Evolutionary conservation across 2,113 vertebrate genomes (phyloP).

Genomic region (Hassar affinis): DNA sequence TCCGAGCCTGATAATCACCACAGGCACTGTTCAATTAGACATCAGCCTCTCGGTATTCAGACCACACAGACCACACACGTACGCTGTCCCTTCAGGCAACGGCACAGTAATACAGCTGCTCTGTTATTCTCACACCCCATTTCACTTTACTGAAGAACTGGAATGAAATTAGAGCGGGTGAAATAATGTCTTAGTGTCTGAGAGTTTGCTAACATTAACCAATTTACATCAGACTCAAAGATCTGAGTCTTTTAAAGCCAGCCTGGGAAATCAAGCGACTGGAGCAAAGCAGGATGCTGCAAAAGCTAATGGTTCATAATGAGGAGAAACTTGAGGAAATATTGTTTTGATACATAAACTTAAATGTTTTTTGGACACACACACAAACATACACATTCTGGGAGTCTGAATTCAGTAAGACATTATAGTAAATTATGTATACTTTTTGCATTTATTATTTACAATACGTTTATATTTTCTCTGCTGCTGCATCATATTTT

Average conservation of each 20-base stretch:
- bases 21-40: conserved; percentile 58
- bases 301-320: background rate
- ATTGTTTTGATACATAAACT: too few relatives aligned
- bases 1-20: conserved; percentile 33
- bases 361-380: too few relatives aligned
- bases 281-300: background rate
- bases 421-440: too few relatives aligned
- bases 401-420: too few relatives aligned
- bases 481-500: too few relatives aligned
- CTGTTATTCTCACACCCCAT: background rate
- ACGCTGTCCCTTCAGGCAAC: conserved; percentile 39
- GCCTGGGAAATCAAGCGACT: background rate
- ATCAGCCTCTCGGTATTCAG: conserved; percentile 55
- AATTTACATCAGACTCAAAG: background rate
- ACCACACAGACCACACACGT: conserved; percentile 55
- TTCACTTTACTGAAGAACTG: background rate
- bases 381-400: too few relatives aligned
- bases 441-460: too few relatives aligned
- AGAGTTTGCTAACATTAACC: background rate
- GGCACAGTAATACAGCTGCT: conserved; percentile 1
- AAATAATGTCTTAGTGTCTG: background rate
- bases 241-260: background rate
- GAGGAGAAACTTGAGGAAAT: background rate
- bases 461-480: too few relatives aligned
- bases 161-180: background rate